phyloP scores from a whole-genome alignment of 2,797 vertebrate species.

The Petrocephalus schoutedeni region DNA sequence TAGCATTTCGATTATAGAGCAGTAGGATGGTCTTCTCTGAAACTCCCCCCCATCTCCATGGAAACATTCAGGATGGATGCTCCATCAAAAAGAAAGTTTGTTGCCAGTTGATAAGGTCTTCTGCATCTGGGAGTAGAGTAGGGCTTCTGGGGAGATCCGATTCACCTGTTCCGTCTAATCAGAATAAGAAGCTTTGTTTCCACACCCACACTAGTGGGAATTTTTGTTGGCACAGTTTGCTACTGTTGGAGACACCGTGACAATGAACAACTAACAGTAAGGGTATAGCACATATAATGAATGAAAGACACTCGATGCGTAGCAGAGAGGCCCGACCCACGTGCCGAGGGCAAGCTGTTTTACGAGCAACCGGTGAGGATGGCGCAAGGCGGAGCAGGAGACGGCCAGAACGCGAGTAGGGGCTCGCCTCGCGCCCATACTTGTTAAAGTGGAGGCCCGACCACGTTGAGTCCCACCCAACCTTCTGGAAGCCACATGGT shows the following conservation, averaged over 20 bases:
- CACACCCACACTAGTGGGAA: no score
- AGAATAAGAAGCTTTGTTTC: neutral
- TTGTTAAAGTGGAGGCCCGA: neutral
- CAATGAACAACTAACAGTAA: neutral
- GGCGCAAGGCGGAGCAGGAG: neutral
- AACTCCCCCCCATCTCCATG: neutral
- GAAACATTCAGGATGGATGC: neutral
- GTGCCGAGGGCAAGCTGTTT: neutral
- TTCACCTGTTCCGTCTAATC: neutral
- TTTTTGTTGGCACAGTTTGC: neutral
- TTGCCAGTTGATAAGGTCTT: neutral
- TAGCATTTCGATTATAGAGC: neutral
- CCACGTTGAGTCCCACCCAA: neutral
- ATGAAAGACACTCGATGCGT: neutral
- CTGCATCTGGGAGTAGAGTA: neutral
- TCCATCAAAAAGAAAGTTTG: neutral
- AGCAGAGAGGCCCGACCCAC: neutral
- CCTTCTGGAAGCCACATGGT: neutral
- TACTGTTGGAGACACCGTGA: neutral
- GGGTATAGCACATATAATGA: neutral
- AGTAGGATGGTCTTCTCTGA: neutral
- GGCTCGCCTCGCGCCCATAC: neutral
- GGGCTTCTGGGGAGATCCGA: neutral
- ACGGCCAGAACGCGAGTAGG: neutral
- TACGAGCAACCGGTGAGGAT: neutral